Conservation (phyloP, 2,797 vertebrate genomes). For the Trichosurus vulpecula region DNA sequence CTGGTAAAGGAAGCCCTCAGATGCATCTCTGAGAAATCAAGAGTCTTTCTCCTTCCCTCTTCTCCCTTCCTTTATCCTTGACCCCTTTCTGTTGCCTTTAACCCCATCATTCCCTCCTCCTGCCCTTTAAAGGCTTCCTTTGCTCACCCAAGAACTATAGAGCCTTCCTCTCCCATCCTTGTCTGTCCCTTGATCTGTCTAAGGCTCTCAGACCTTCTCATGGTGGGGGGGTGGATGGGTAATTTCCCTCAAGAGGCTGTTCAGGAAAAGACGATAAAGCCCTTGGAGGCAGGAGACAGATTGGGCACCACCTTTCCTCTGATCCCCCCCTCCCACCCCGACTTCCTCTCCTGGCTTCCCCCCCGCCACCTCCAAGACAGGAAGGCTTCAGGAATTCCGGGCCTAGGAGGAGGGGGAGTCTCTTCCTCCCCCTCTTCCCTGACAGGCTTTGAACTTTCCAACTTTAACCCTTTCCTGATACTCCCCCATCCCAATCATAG, state of each 20-base stretch:
- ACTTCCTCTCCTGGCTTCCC: constrained; percentile 51
- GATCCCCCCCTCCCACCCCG: constrained; percentile 52
- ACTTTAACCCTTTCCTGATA: constrained; percentile 69
- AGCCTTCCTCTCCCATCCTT: not conserved
- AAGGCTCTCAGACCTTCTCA: not conserved
- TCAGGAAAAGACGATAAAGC: not conserved
- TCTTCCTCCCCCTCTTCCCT: constrained; percentile 51
- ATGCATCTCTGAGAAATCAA: not conserved
- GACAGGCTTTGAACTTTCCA: constrained; percentile 65
- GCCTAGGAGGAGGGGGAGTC: constrained; percentile 62
- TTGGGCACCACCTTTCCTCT: constrained; percentile 15
- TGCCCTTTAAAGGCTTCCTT: not conserved
- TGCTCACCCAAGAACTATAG: too few species aligned
- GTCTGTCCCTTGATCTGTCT: not conserved
- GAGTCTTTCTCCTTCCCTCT: not conserved
- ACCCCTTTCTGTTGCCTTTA: not conserved
- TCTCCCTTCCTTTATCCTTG: not conserved
- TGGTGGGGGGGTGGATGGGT: not conserved
- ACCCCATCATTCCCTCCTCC: not conserved
- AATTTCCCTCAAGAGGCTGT: not conserved
- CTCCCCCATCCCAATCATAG: not conserved
- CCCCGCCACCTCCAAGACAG: constrained; percentile 62
- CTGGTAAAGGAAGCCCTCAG: not conserved
- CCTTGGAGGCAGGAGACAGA: not conserved
- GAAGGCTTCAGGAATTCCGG: constrained; percentile 74